phyloP scores from a whole-genome alignment of 2,797 vertebrate species.

The Squalus acanthias region DNA sequence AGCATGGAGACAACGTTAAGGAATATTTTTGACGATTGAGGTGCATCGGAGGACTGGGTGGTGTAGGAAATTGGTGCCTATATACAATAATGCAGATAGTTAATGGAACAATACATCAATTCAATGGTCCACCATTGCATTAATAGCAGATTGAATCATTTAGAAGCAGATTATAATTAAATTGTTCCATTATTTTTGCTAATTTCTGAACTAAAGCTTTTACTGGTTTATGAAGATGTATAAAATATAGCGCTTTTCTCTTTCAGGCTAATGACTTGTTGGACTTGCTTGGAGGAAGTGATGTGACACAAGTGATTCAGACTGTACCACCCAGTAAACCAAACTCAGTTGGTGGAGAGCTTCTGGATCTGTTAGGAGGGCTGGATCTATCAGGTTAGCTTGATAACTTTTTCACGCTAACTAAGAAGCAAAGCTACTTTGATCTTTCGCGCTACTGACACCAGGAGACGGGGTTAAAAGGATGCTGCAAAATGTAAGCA shows the following conservation, averaged over 20 bases:
- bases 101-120: not conserved
- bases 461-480: not conserved
- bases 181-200: not conserved
- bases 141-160: not conserved
- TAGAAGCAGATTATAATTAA: not conserved
- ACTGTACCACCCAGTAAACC: slow-evolving; percentile 79
- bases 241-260: slow-evolving; percentile 24
- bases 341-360: slow-evolving; percentile 83
- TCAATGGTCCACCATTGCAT: not conserved
- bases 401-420: not conserved
- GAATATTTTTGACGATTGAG: not conserved
- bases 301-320: slow-evolving; percentile 84
- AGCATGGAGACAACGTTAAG: not conserved
- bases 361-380: slow-evolving; percentile 90
- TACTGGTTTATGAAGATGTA: not conserved
- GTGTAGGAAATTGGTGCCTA: not conserved
- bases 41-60: not conserved
- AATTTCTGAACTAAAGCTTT: not conserved
- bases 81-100: not conserved
- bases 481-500: not conserved
- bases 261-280: slow-evolving; percentile 89
- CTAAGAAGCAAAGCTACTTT: not conserved
- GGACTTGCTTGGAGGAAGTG: slow-evolving; percentile 84
- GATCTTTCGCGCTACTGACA: not conserved
- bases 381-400: slow-evolving; percentile 80